Conservation (phyloP, 2,797 vertebrate genomes). For the Enteromius fasciolatus region DNA sequence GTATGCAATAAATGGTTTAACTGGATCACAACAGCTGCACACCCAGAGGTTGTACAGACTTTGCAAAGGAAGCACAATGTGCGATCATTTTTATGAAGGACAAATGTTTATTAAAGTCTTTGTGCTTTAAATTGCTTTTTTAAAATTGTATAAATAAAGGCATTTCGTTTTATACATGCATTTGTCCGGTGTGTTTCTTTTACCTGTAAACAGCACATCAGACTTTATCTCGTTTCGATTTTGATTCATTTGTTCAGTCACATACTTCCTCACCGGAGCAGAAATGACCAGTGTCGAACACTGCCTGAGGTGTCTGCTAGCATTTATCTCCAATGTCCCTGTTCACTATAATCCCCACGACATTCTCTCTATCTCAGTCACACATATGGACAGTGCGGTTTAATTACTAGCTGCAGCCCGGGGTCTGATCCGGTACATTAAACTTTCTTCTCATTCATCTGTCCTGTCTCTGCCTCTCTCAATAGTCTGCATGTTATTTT, state of each 20-base stretch:
- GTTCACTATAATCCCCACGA: constrained; percentile 14
- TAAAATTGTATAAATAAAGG: constrained; percentile 94
- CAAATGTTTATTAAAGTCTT: constrained; percentile 88
- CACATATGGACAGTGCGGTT: constrained; percentile 22
- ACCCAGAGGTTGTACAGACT: constrained; percentile 89
- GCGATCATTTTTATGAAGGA: constrained; percentile 88
- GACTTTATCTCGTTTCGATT: not conserved
- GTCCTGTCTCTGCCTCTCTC: not conserved
- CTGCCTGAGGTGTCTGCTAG: constrained; percentile 22
- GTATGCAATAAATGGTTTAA: constrained; percentile 99
- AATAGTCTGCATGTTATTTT: constrained; percentile 47
- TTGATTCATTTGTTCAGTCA: constrained; percentile 12
- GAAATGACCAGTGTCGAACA: constrained; percentile 19
- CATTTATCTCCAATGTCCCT: constrained; percentile 17
- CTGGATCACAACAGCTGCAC: constrained; percentile 80
- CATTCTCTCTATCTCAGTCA: constrained; percentile 24
- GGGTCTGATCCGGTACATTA: constrained; percentile 32
- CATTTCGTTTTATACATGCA: constrained; percentile 74
- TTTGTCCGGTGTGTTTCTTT: constrained; percentile 40
- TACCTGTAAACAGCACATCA: not conserved
- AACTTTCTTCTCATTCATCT: constrained; percentile 15
- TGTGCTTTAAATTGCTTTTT: constrained; percentile 94
- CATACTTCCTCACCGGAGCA: not conserved
- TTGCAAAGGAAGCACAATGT: constrained; percentile 97
- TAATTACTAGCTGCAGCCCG: constrained; percentile 30